Evolutionary conservation across 2,113 vertebrate genomes (phyloP).

Genomic region (Istiophorus platypterus): DNA sequence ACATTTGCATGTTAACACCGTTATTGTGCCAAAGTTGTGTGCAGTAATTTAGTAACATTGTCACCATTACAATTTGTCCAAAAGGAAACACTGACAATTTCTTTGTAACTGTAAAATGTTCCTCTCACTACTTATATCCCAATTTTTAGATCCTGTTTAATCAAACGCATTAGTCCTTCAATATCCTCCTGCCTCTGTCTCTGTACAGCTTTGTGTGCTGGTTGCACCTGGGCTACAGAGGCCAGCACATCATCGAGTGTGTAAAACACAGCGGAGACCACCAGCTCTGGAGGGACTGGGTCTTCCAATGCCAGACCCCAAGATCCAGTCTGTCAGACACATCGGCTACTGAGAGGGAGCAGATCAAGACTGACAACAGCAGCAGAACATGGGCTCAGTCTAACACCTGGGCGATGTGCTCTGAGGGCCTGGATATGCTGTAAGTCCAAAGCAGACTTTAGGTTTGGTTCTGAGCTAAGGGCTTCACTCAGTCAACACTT

Average conservation of each 20-base stretch:
- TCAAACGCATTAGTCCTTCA: no score
- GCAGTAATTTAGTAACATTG: no score
- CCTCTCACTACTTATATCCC: neutral
- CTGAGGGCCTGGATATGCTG: neutral
- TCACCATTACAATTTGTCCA: no score
- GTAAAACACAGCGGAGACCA: conserved; percentile 83
- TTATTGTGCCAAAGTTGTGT: no score
- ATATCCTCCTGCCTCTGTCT: neutral
- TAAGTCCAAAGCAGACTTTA: neutral
- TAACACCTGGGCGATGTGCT: conserved; percentile 10
- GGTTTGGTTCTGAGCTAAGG: conserved; percentile 6
- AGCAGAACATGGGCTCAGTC: neutral
- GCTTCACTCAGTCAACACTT: neutral
- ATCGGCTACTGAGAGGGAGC: conserved; percentile 74
- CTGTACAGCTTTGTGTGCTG: conserved; percentile 82
- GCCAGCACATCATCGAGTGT: conserved; percentile 86
- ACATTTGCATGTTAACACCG: no score
- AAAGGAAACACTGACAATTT: no score
- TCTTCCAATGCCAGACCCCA: conserved; percentile 84
- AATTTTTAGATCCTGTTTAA: neutral
- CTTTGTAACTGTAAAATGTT: neutral
- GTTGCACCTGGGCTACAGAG: conserved; percentile 83
- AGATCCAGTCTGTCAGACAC: conserved; percentile 85
- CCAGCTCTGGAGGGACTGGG: conserved; percentile 85
- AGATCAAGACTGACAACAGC: neutral